These are phyloP conservation scores for Trachelus tabidus DNA, from an alignment of 2,888 invertebrate species.

Conservation along the genomic window DNA sequence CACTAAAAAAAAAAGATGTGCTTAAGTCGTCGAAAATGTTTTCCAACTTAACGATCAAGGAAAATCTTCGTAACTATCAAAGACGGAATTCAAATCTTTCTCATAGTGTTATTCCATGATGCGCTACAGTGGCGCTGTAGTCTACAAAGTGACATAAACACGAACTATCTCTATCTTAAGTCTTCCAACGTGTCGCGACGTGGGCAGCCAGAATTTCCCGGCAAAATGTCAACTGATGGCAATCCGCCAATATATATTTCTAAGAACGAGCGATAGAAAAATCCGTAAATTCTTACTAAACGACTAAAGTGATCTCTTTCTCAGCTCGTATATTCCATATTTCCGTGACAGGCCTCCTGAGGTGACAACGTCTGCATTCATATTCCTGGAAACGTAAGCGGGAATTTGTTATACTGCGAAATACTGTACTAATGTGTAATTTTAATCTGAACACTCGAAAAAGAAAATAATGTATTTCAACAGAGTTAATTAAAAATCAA, in stretches of 20 bases:
- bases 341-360: neutral
- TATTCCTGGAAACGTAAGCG: neutral
- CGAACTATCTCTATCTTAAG: neutral
- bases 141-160: neutral
- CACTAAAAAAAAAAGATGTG: neutral
- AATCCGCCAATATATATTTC: constrained; percentile 13
- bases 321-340: neutral
- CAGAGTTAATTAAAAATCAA: neutral
- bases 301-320: constrained; percentile 3
- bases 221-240: constrained; percentile 8
- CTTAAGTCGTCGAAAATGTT: neutral
- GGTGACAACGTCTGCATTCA: neutral
- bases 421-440: neutral
- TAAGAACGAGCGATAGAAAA: constrained; percentile 9
- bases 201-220: constrained; percentile 15
- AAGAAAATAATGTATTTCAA: neutral
- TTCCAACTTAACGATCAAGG: neutral
- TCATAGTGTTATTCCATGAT: neutral
- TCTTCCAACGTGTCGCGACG: neutral
- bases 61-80: neutral
- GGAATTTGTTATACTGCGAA: neutral
- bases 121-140: neutral
- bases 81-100: neutral
- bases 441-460: neutral
- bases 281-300: constrained; percentile 9